Evolutionary conservation across 2,113 vertebrate genomes (phyloP).

Genomic region (Ascaphus truei): DNA sequence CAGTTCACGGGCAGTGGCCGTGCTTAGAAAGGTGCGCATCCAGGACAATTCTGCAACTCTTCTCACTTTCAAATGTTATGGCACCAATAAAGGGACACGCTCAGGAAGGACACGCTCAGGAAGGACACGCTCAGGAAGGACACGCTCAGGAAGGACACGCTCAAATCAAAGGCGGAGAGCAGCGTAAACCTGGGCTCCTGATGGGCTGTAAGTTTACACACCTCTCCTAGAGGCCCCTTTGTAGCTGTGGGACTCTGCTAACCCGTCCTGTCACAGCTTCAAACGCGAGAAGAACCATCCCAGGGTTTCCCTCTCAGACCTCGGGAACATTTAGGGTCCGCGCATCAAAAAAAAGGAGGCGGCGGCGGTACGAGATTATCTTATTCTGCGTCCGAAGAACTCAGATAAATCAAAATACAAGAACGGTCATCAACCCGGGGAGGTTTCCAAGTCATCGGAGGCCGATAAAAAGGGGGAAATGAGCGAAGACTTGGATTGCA

Average conservation of each 20-base stretch:
- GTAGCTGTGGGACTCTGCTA: too few species aligned
- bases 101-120: slow-evolving; percentile 14
- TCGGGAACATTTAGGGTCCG: too few species aligned
- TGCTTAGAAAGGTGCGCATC: too few species aligned
- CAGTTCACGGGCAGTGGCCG: too few species aligned
- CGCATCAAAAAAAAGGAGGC: too few species aligned
- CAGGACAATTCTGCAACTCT: not conserved
- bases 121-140: slow-evolving; percentile 12
- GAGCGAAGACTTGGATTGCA: too few species aligned
- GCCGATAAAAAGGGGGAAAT: too few species aligned
- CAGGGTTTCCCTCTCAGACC: too few species aligned
- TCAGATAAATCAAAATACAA: not conserved
- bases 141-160: slow-evolving; percentile 6
- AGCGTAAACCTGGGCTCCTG: not conserved
- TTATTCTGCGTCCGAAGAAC: not conserved
- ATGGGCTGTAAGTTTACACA: slow-evolving; percentile 28
- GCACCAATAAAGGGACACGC: slow-evolving; percentile 17
- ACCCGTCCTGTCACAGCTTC: too few species aligned
- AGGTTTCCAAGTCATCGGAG: too few species aligned
- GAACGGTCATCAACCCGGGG: too few species aligned
- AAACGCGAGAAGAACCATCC: too few species aligned
- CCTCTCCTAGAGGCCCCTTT: not conserved
- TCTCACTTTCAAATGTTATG: slow-evolving; percentile 15
- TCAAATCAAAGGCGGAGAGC: slow-evolving; percentile 10
- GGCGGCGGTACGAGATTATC: not conserved